Conservation (phyloP, 2,113 vertebrate species). For the Nesoenas mayeri region DNA sequence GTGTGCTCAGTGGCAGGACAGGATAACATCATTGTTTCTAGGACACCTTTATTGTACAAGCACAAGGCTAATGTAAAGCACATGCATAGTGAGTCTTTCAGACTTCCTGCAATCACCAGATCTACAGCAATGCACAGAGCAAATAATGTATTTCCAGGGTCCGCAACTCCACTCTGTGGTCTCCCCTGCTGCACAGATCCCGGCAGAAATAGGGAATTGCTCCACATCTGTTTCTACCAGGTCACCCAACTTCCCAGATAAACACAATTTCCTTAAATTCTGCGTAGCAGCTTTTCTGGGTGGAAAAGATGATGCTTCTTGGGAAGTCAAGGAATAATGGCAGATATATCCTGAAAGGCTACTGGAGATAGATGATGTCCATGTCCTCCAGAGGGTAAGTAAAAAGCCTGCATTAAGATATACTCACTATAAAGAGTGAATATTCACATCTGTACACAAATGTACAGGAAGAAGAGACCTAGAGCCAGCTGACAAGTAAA, state of each 20-base stretch:
- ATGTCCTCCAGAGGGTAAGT: background rate
- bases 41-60: background rate
- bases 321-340: background rate
- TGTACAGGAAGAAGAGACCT: background rate
- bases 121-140: background rate
- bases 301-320: background rate
- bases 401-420: background rate
- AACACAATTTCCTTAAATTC: background rate
- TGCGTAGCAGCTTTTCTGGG: background rate
- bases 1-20: background rate
- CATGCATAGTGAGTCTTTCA: background rate
- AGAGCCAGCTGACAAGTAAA: background rate
- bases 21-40: background rate
- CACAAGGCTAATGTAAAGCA: background rate
- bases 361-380: background rate
- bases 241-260: background rate
- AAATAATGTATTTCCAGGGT: background rate
- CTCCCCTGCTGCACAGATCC: background rate
- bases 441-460: background rate
- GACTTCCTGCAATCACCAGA: background rate
- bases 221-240: background rate
- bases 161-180: rapidly evolving
- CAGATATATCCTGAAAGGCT: background rate
- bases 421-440: background rate
- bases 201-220: background rate